Base-by-base conservation (phyloP, 2,797 vertebrate genomes). In the Gymnodraco acuticeps region DNA sequence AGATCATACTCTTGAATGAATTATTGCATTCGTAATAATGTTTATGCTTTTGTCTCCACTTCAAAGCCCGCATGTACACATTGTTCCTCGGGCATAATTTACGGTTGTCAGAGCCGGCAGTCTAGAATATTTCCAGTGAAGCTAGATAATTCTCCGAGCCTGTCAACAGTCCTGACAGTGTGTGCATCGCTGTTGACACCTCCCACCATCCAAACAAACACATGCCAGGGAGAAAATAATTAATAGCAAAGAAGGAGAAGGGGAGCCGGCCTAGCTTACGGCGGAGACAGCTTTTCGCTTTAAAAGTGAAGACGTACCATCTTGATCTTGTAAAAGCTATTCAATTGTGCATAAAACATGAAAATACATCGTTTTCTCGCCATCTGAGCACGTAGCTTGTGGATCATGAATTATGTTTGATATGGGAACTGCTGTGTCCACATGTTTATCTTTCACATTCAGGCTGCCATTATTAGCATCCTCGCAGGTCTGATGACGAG, bases 261-360 rank as follows among this genome's bases (percentile, higher is more conserved):
- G 89, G 89, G 90, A 89, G 86, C 81, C 83, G 87, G 78, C 88
- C 88, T 67, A 82, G 89, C 89, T 94, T 82, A 81, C 67, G 77
- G 84, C 77, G 50, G 77, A 89, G 87, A 89, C 87, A 86, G 88
- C 92, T 88, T 88, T 82, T 93, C 84, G 67, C 80, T 91, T 92
- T 88, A 88, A 87, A 85, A 89, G 87, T 81, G 73, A 81, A 91
- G 89, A 90, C 74, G 78, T 56, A 82, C 85, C 83, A 87, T 92
- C 91, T 94, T 93, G 93, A 94, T 95, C 93, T 94, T 95, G 93
- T 95, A 95, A 93, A 91, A 90, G 92, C 90, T 84, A 91, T 92
- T 92, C 93, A 90, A 90, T 92, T 93, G 94, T 94, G 93, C 90
- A 95, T 94, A 92, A 95, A 94, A 95, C 95, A 95, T 95, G 91